phyloP scores from a whole-genome alignment of 2,888 invertebrate genomes.

The Chrysopilus asiliformis region DNA sequence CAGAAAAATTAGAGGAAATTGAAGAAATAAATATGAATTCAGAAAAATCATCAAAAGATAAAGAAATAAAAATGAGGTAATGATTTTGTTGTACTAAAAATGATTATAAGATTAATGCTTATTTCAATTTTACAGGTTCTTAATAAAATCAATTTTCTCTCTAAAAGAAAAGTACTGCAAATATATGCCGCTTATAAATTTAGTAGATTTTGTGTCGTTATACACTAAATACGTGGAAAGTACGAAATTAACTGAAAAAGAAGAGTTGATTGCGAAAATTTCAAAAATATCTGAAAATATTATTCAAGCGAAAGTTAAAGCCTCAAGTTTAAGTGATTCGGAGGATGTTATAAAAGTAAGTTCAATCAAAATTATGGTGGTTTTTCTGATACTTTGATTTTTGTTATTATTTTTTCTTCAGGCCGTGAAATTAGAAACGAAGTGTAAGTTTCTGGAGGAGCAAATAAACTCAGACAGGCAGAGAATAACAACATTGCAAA shows the following conservation, averaged over 20 bases:
- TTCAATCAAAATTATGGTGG: neutral
- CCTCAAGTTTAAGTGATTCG: too few relatives aligned
- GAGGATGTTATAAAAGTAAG: too few relatives aligned
- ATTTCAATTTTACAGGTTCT: constrained; percentile 19
- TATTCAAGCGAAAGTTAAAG: too few relatives aligned
- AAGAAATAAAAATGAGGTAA: too few relatives aligned
- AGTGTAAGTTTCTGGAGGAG: constrained; percentile 26
- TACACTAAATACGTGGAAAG: constrained; percentile 23
- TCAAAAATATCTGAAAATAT: too few relatives aligned
- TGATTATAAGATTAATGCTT: neutral
- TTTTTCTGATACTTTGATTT: neutral
- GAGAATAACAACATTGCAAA: constrained; percentile 22
- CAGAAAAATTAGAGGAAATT: constrained; percentile 20
- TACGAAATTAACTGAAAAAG: too few relatives aligned
- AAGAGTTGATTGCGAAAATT: too few relatives aligned
- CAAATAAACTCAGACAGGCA: constrained; percentile 22
- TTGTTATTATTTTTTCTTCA: constrained; percentile 13
- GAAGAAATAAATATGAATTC: constrained; percentile 10
- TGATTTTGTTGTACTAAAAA: constrained; percentile 23
- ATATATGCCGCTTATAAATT: constrained; percentile 32
- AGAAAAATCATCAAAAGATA: too few relatives aligned
- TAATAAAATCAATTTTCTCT: constrained; percentile 25
- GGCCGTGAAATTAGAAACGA: constrained; percentile 30
- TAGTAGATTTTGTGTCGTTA: constrained; percentile 29
- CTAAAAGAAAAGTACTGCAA: constrained; percentile 32